Evolutionary conservation across 2,113 vertebrate genomes (phyloP), one percentile per base, ranked within the genome.

Genomic region (Vidua macroura): DNA sequence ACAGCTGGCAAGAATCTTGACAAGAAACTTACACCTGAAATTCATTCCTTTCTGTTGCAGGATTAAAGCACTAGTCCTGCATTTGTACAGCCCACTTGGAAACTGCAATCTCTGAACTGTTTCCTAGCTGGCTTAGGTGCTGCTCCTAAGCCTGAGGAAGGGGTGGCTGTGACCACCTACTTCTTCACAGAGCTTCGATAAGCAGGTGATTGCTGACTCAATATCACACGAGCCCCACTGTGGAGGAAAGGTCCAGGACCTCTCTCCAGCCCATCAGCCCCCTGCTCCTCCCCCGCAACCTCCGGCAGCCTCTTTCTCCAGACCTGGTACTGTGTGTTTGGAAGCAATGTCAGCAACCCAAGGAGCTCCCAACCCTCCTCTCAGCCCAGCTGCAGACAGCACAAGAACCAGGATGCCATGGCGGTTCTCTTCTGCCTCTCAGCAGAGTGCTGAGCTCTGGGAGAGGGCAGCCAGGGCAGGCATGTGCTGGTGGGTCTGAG

Each of bases 231-330:
- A 64, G 22, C 53, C 23, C 44, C 30, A 15, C 10, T 0, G 5
- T 18, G 3, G 25, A 39, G 56, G 33, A 82, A 5, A 10, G 75
- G 16, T 35, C 30, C 1, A 1, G 33, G 39, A 63, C n/a, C 16
- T 21, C 21, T 76, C 56, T 68, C 51, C 44, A 76, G 39, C 30
- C 48, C 46, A 23, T 84, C 25, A 59, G 6, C 5, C 9, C 17
- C 17, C 24, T 3, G 0, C 46, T 30, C 24, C 20, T 22, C 12
- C 20, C 22, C 19, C 13, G 18, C 30, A 1, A 0, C 4, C 53
- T 79, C 0, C 0, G 48, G 23, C 48, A 72, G 56, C 43, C 74
- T 90, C 48, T 58, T 76, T 28, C n/a, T 66, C 49, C 2, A 4
- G 24, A 23, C 30, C 52, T 30, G 37, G 41, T 3, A 10, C 21